Evolutionary conservation across 2,797 vertebrate species (phyloP).

Genomic region (Chelon labrosus): DNA sequence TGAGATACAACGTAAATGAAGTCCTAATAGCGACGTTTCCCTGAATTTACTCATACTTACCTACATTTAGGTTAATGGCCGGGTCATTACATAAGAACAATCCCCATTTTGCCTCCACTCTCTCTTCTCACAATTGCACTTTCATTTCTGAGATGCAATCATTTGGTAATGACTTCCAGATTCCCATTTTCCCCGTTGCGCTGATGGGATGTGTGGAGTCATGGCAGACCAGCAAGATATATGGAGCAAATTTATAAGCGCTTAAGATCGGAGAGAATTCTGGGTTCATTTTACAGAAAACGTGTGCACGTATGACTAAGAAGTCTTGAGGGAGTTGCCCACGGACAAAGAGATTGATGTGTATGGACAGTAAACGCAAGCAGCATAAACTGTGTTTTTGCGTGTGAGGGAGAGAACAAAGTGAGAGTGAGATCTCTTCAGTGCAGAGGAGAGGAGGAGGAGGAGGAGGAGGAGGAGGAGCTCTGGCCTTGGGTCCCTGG

Average conservation of each 20-base stretch:
- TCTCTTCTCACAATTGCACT: constrained; percentile 61
- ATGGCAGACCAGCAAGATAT: constrained; percentile 46
- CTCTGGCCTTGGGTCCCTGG: constrained; percentile 91
- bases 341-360: constrained; percentile 36
- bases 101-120: constrained; percentile 41
- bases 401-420: constrained; percentile 53
- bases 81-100: constrained; percentile 51
- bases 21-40: constrained; percentile 26
- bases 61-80: constrained; percentile 53
- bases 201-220: constrained; percentile 47
- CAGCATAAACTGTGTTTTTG: constrained; percentile 38
- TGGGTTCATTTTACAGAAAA: constrained; percentile 36
- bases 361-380: constrained; percentile 26
- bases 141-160: constrained; percentile 75
- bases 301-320: constrained; percentile 18
- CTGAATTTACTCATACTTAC: constrained; percentile 36
- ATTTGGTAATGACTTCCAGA: constrained; percentile 81
- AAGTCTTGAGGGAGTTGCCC: constrained; percentile 35
- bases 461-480: constrained; percentile 84
- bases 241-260: constrained; percentile 38
- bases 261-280: constrained; percentile 35
- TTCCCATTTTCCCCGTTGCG: constrained; percentile 44
- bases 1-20: constrained; percentile 1
- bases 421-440: constrained; percentile 63
- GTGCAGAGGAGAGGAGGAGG: constrained; percentile 69